Evolutionary conservation across 1,140 invertebrate species (phyloP).

Genomic region (Drosophila parvula): DNA sequence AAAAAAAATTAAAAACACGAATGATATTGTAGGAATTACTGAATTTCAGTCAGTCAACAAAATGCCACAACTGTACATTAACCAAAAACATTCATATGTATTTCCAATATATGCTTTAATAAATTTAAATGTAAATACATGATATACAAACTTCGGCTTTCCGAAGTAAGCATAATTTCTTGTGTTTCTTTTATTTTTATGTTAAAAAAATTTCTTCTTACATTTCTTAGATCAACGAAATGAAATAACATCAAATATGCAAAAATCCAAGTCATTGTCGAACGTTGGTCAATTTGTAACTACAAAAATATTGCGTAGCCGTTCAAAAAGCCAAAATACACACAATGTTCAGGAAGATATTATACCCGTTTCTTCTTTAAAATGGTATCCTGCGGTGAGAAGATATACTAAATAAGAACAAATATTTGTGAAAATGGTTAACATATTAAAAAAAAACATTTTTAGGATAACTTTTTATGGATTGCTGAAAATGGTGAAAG

Average conservation of each 20-base stretch:
- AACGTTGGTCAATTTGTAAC: slow-evolving; percentile 93
- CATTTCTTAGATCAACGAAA: slow-evolving; percentile 34
- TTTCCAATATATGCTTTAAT: no score
- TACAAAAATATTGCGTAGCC: slow-evolving; percentile 92
- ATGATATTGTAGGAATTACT: no score
- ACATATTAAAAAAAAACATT: background rate
- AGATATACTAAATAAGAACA: background rate
- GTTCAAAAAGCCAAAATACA: slow-evolving; percentile 91
- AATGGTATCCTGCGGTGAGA: slow-evolving; percentile 91
- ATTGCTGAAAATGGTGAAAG: slow-evolving; percentile 90
- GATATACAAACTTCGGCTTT: background rate
- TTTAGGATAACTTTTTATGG: slow-evolving; percentile 93
- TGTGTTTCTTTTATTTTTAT: background rate
- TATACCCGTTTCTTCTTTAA: slow-evolving; percentile 69
- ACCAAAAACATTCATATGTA: no score
- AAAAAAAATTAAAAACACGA: no score
- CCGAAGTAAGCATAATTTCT: background rate
- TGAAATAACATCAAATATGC: slow-evolving; percentile 86
- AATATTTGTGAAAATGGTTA: background rate
- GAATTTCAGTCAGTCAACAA: no score
- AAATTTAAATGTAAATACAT: no score
- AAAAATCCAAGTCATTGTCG: slow-evolving; percentile 94
- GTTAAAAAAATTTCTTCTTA: background rate
- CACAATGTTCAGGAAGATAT: slow-evolving; percentile 62
- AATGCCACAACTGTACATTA: no score